phyloP scores from a whole-genome alignment of 2,888 invertebrate species.

The Osmoderma eremita region DNA sequence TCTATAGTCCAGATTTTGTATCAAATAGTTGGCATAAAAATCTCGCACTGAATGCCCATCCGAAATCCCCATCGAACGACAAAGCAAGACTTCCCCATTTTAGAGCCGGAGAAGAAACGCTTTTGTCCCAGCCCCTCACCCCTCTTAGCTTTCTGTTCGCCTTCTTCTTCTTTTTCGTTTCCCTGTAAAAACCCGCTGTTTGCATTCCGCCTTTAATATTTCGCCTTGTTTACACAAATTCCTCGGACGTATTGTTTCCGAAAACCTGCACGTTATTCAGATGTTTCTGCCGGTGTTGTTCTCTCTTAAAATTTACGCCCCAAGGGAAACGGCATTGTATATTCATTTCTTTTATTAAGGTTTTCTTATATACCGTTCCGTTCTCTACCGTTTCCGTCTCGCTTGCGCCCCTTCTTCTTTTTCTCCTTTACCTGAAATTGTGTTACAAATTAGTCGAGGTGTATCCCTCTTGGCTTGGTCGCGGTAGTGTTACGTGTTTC shows the following conservation, averaged over 20 bases:
- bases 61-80: slow-evolving; percentile 5
- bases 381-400: slow-evolving; percentile 7
- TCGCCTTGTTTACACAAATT: slow-evolving; percentile 46
- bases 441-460: slow-evolving; percentile 61
- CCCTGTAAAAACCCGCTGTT: slow-evolving; percentile 24
- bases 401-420: slow-evolving; percentile 22
- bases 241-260: slow-evolving; percentile 45
- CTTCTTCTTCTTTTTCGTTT: slow-evolving; percentile 21
- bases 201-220: slow-evolving; percentile 37
- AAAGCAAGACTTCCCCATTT: slow-evolving; percentile 25
- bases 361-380: slow-evolving; percentile 44
- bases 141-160: not conserved
- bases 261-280: slow-evolving; percentile 43
- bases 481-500: slow-evolving; percentile 35
- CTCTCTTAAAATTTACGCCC: slow-evolving; percentile 38
- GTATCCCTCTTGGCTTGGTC: slow-evolving; percentile 38
- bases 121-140: slow-evolving; percentile 11
- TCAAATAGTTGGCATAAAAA: slow-evolving; percentile 5
- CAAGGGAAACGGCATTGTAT: slow-evolving; percentile 50
- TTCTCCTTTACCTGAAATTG: slow-evolving; percentile 57
- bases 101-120: slow-evolving; percentile 18
- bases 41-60: not conserved
- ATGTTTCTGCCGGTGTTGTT: slow-evolving; percentile 45
- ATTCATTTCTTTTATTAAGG: slow-evolving; percentile 57
- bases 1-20: not conserved